Percentiles rank a stretch among this genome's conserved stretches.
These are phyloP conservation scores for Apis florea DNA, from an alignment of 1,140 invertebrate species.

Conservation along the genomic window DNA sequence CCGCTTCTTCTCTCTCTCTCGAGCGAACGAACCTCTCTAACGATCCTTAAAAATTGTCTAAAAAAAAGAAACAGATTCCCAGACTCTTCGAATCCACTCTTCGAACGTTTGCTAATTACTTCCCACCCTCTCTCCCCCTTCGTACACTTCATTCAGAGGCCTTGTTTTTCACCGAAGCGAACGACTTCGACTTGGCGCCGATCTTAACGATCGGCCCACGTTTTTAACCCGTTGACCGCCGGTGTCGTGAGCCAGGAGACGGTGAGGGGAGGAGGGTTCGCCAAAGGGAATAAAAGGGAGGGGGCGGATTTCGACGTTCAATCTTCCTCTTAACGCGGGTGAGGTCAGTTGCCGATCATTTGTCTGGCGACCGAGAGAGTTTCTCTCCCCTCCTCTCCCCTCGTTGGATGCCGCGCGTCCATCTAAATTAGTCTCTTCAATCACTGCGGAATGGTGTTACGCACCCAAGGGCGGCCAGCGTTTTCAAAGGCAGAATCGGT, in stretches of 20 bases:
- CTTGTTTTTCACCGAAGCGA: too few species aligned
- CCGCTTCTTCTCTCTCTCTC: too few species aligned
- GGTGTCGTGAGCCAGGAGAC: not conserved
- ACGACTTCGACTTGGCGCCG: constrained; percentile 10
- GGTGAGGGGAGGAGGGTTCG: not conserved
- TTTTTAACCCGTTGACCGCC: constrained; percentile 37
- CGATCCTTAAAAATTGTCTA: not conserved
- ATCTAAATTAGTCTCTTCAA: constrained; percentile 66
- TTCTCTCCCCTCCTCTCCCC: not conserved
- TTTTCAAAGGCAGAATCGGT: constrained; percentile 59
- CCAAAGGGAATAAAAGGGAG: not conserved
- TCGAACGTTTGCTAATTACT: not conserved
- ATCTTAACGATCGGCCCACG: constrained; percentile 32
- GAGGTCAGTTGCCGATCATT: constrained; percentile 61
- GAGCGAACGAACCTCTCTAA: not conserved
- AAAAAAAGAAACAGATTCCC: constrained; percentile 8
- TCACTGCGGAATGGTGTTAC: constrained; percentile 63
- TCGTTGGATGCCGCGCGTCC: constrained; percentile 43
- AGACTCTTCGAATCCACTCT: not conserved
- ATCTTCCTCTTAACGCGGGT: constrained; percentile 52
- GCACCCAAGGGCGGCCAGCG: constrained; percentile 48
- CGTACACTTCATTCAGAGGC: not conserved
- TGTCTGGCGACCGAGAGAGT: constrained; percentile 54
- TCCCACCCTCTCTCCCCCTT: not conserved
- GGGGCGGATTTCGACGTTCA: constrained; percentile 50